phyloP scores from a whole-genome alignment of 2,113 vertebrate genomes.

The Solenodon paradoxus region DNA sequence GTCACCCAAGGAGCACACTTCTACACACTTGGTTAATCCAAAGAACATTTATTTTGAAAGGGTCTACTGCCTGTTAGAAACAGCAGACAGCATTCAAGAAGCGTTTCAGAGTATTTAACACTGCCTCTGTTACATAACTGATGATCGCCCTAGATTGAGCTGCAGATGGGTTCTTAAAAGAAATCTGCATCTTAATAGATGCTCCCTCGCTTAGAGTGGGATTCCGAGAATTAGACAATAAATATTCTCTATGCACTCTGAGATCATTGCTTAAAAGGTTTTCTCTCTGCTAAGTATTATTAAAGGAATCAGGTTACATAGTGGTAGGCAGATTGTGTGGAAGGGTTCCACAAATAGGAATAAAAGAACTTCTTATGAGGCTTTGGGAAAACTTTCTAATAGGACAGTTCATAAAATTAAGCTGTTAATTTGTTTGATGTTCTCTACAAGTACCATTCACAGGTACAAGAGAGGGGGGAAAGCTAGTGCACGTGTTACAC shows the following conservation, averaged over 20 bases:
- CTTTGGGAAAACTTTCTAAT: conserved; percentile 52
- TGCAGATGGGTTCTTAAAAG: conserved; percentile 66
- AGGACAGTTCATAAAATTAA: conserved; percentile 1
- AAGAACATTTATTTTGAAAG: neutral
- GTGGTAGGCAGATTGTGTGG: conserved; percentile 32
- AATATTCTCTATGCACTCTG: conserved; percentile 74
- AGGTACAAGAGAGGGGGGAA: neutral
- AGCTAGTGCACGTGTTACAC: neutral
- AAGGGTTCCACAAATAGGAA: conserved; percentile 53
- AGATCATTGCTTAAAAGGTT: conserved; percentile 78
- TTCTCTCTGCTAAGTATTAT: conserved; percentile 73
- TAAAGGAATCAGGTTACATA: conserved; percentile 68
- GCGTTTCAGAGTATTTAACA: neutral
- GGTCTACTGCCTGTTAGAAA: neutral
- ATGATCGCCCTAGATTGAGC: neutral
- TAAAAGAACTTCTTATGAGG: conserved; percentile 37
- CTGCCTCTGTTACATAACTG: neutral
- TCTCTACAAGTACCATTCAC: neutral
- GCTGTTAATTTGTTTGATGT: neutral
- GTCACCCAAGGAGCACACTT: neutral
- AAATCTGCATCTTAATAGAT: conserved; percentile 67
- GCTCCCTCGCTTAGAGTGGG: conserved; percentile 65
- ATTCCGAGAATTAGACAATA: conserved; percentile 78
- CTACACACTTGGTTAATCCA: neutral
- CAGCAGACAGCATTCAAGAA: neutral